Base-by-base conservation (phyloP, 2,113 vertebrate genomes). In the Oplegnathus fasciatus region DNA sequence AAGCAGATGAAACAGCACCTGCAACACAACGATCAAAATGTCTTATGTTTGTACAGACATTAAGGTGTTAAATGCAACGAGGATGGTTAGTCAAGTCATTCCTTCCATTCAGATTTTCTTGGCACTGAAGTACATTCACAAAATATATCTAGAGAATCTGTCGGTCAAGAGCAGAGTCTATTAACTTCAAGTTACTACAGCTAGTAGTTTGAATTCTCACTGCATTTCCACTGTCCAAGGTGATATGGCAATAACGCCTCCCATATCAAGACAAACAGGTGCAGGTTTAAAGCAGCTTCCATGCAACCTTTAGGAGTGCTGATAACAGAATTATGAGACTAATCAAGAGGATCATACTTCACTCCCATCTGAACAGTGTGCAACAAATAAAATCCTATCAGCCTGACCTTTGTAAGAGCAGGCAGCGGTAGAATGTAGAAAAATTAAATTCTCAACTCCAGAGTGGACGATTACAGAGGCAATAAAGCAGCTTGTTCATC, bases 341-440 rank as follows among this genome's bases (percentile, higher is more conserved):
- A 89, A 91, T 93, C 90, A 87, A 88, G 80, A 81, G 76, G 82
- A 86, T 89, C 88, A 86, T 88, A 78, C 82, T 88, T 86, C 75
- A 83, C 55, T 84, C 72, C 83, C 70, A 87, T 85, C 71, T 89
- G 88, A 91, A 80, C 86, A 77, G 76, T 81, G 75, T 82, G 74
- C 74, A 89, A 87, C 88, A 90, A 91, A 91, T 89, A 86, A 86
- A 92, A 78, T 85, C 61, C 75, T 11, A 80, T 84, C 83, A 72
- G 80, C 58, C 54, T 94, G 91, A 93, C 92, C 92, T 92, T 94
- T 92, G 71, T 84, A 65, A 30, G 80, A 86, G 69, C 83, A 78
- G 70, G 74, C 62, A 46, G 48, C 13, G 6, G 71, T 9, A 40
- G 64, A 87, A 78, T 75, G 78, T 64, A 30, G 37, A 72, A 83